Conservation (phyloP, 2,797 vertebrate genomes). For the Sebastes melanostomus region DNA sequence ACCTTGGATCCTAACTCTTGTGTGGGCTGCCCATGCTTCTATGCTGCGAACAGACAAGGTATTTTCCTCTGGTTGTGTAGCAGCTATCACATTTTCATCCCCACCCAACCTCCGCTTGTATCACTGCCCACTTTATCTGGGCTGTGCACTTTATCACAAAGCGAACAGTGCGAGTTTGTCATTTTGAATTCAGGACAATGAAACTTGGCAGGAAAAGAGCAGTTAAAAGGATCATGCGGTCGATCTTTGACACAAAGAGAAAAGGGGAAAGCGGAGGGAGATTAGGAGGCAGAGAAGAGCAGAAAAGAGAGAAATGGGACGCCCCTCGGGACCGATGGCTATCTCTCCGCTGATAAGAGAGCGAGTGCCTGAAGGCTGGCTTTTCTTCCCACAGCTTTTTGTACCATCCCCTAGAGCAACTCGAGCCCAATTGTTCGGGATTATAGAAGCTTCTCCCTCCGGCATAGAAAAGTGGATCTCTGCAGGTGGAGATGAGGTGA, state of each 20-base stretch:
- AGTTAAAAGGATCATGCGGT: slow-evolving; percentile 15
- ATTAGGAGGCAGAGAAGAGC: slow-evolving; percentile 29
- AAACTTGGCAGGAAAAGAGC: slow-evolving; percentile 12
- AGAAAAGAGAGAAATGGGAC: slow-evolving; percentile 59
- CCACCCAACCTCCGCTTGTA: slow-evolving; percentile 22
- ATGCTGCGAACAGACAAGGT: slow-evolving; percentile 27
- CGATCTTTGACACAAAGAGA: slow-evolving; percentile 24
- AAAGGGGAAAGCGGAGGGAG: slow-evolving; percentile 38
- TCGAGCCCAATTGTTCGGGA: slow-evolving; percentile 62
- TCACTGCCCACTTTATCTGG: not conserved
- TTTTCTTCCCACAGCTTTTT: slow-evolving; percentile 72
- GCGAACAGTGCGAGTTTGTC: slow-evolving; percentile 12
- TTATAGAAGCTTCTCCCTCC: slow-evolving; percentile 59
- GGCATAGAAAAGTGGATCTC: slow-evolving; percentile 56
- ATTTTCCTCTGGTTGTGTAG: slow-evolving; percentile 41
- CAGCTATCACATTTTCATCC: slow-evolving; percentile 59
- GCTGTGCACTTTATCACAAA: slow-evolving; percentile 10
- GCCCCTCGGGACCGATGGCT: slow-evolving; percentile 64
- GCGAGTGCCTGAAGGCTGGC: slow-evolving; percentile 64
- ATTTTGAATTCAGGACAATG: slow-evolving; percentile 22
- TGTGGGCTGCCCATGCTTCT: slow-evolving; percentile 17
- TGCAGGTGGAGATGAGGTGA: slow-evolving; percentile 60
- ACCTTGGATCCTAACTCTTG: slow-evolving; percentile 13
- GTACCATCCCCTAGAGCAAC: slow-evolving; percentile 54
- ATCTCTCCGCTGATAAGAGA: slow-evolving; percentile 70